Evolutionary conservation across 2,888 invertebrate genomes (phyloP), one percentile per base, ranked within the genome.

Genomic region (Pollenia griseotomentosa): DNA sequence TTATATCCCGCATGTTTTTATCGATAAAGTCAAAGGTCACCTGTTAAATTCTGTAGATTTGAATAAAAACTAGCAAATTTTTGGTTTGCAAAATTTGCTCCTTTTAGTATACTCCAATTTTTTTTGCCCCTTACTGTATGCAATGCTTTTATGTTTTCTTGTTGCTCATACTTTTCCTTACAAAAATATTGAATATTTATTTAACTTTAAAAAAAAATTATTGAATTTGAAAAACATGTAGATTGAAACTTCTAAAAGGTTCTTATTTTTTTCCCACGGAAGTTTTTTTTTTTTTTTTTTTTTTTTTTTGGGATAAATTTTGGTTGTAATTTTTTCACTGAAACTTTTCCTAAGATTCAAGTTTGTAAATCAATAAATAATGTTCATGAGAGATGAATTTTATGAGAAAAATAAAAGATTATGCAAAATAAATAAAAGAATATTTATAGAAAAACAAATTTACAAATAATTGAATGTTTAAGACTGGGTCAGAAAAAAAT

Each of bases 151-250:
- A 33, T 33, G 33, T 33, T 33, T 33, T 33, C 33, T 57, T 77
- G 19, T 44, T 42, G 46, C 44, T 77, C 23, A 44, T 33, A 14
- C 63, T 42, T 33, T 0, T 33, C 6, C 33, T 10, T n/a, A 40
- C 12, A 42, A 14, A 51, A 65, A 65, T 65, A 77, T 55, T 65
- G 53, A 61, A 59, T 61, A 61, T 70, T 59, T 79, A 46, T 57
- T 79, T 33, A 68, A 68, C n/a, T 40, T 61, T 12, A 48, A 8
- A 48, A 59, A 59, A 51, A 68, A 68, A 61, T 40, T n/a, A 79
- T 79, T 79, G 70, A 79, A 79, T 71, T 79, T 79, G 59, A 53
- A 79, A 46, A 59, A 70, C 55, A 68, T 73, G 16, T 11, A 53
- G 16, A 63, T 40, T 63, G 40, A 70, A 70, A 33, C 10, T 70